Evolutionary conservation across 2,888 invertebrate genomes (phyloP).

Genomic region (Cephus spinipes): DNA sequence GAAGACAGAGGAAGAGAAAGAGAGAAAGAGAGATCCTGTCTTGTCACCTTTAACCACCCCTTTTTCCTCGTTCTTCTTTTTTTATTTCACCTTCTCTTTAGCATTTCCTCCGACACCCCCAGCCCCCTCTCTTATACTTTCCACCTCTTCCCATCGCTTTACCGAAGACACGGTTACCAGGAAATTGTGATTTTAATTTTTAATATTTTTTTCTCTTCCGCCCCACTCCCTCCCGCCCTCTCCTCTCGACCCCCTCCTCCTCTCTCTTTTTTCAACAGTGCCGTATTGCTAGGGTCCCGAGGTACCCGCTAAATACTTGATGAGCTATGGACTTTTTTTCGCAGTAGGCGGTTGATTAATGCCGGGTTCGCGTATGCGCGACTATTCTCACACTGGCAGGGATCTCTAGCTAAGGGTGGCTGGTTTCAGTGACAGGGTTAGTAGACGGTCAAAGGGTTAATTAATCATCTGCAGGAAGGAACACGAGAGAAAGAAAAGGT

Average conservation of each 20-base stretch:
- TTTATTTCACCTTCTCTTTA: not conserved
- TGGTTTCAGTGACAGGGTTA: not conserved
- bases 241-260: constrained; percentile 66
- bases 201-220: constrained; percentile 45
- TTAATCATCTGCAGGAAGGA: not conserved
- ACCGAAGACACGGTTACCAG: constrained; percentile 32
- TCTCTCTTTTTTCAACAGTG: not conserved
- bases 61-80: not conserved
- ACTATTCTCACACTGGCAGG: not conserved
- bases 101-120: not conserved
- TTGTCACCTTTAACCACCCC: not conserved
- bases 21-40: not conserved
- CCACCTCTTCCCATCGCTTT: constrained; percentile 15
- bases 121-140: not conserved
- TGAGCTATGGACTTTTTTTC: constrained; percentile 44
- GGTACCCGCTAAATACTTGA: constrained; percentile 39
- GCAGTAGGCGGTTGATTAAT: constrained; percentile 46
- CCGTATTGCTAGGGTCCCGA: not conserved
- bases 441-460: not conserved
- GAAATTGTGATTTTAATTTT: constrained; percentile 57
- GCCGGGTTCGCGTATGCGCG: constrained; percentile 30
- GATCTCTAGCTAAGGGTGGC: not conserved
- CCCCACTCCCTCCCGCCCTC: constrained; percentile 37
- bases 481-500: not conserved
- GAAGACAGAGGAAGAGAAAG: too few relatives aligned